Conservation (phyloP, 2,888 invertebrate genomes). For the Erpobdella octoculata region DNA sequence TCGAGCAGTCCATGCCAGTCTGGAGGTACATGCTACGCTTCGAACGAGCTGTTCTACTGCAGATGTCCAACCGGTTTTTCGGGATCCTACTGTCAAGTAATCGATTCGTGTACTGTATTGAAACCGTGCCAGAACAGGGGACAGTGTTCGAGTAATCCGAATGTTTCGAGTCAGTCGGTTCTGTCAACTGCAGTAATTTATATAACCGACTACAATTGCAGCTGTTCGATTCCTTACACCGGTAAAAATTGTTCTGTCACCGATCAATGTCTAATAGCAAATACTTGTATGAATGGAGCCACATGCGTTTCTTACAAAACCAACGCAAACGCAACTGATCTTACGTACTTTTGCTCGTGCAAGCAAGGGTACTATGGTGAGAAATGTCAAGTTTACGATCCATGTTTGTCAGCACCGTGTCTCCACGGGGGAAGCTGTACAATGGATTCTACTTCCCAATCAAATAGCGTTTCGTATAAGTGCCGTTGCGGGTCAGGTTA, state of each 20-base stretch:
- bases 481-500: slow-evolving; percentile 35
- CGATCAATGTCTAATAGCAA: background rate
- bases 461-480: slow-evolving; percentile 18
- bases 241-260: slow-evolving; percentile 22
- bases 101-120: slow-evolving; percentile 13
- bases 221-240: slow-evolving; percentile 26
- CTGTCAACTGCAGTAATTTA: background rate
- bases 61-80: slow-evolving; percentile 36
- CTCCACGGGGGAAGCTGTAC: slow-evolving; percentile 30
- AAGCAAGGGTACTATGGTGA: slow-evolving; percentile 33
- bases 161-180: background rate
- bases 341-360: slow-evolving; percentile 30
- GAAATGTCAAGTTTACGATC: slow-evolving; percentile 56
- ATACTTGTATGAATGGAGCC: slow-evolving; percentile 24
- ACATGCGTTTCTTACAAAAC: slow-evolving; percentile 22
- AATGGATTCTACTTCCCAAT: background rate
- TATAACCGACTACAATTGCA: slow-evolving; percentile 2
- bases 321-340: background rate
- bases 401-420: slow-evolving; percentile 33
- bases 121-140: slow-evolving; percentile 13
- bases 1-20: slow-evolving; percentile 3
- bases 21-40: slow-evolving; percentile 6
- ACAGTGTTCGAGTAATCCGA: background rate
- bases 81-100: slow-evolving; percentile 28
- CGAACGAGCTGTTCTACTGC: slow-evolving; percentile 32